Evolutionary conservation across 2,113 vertebrate species (phyloP).

Genomic region (Mus musculus): DNA sequence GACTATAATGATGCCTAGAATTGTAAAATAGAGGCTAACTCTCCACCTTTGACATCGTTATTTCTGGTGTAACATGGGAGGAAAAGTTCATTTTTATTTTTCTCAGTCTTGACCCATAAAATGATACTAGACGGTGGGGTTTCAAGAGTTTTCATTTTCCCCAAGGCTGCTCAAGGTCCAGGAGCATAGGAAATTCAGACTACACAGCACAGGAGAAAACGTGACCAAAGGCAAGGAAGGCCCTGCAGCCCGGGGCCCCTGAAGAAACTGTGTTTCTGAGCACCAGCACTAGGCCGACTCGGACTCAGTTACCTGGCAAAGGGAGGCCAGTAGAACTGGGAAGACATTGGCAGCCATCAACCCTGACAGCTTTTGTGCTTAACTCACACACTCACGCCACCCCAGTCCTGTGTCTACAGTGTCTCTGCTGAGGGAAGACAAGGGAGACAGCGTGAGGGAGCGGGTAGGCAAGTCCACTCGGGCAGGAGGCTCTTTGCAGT

Average conservation of each 20-base stretch:
- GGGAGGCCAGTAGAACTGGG: background rate
- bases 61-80: no score
- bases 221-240: no score
- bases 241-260: background rate
- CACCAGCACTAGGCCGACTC: background rate
- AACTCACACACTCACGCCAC: background rate
- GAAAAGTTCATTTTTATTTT: background rate
- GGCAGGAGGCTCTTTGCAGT: slow-evolving; percentile 53
- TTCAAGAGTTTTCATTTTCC: background rate
- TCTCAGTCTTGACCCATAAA: background rate
- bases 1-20: background rate
- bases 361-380: background rate
- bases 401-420: background rate
- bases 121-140: background rate
- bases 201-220: background rate
- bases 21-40: background rate
- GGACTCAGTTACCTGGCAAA: background rate
- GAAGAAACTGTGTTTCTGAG: background rate
- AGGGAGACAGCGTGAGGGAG: slow-evolving; percentile 32
- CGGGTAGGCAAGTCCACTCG: background rate
- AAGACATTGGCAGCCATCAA: no score
- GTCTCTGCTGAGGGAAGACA: background rate
- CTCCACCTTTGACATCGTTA: background rate
- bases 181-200: background rate
- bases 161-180: fast-evolving